Evolutionary conservation across 2,113 vertebrate genomes (phyloP).

Genomic region (Cyprinodon variegatus): DNA sequence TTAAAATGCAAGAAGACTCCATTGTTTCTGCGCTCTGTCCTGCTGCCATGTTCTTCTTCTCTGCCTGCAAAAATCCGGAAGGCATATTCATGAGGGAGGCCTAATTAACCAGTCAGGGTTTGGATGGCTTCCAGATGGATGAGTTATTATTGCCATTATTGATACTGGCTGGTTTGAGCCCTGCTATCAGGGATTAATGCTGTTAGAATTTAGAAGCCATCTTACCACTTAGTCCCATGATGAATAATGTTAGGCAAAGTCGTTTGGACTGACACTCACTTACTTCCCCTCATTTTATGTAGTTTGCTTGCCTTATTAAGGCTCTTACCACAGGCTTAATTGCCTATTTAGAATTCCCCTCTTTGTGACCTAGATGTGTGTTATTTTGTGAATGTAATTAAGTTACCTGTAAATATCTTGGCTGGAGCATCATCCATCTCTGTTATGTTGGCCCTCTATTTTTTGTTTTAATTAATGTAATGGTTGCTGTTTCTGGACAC

Average conservation of each 20-base stretch:
- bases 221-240: conserved; percentile 79
- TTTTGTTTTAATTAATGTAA: conserved; percentile 79
- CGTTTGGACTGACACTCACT: conserved; percentile 77
- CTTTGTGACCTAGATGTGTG: conserved; percentile 81
- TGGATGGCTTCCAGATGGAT: conserved; percentile 79
- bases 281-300: conserved; percentile 77
- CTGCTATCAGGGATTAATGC: conserved; percentile 80
- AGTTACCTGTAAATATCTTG: conserved; percentile 82
- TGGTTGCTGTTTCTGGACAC: conserved; percentile 64
- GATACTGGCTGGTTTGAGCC: conserved; percentile 77
- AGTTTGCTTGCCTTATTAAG: conserved; percentile 79
- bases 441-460: conserved; percentile 63
- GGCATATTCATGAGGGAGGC: conserved; percentile 79
- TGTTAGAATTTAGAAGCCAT: conserved; percentile 79
- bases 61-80: conserved; percentile 56
- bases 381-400: conserved; percentile 81
- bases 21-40: conserved; percentile 38
- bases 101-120: conserved; percentile 76
- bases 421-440: conserved; percentile 69
- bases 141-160: conserved; percentile 81
- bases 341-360: conserved; percentile 81
- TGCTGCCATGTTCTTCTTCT: conserved; percentile 49
- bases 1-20: conserved; percentile 25
- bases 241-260: conserved; percentile 78
- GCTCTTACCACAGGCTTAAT: conserved; percentile 78